Percentiles rank a stretch among this genome's conserved stretches.
phyloP scores from a whole-genome alignment of 1,140 invertebrate genomes.

The Ostrea denselamellosa region DNA sequence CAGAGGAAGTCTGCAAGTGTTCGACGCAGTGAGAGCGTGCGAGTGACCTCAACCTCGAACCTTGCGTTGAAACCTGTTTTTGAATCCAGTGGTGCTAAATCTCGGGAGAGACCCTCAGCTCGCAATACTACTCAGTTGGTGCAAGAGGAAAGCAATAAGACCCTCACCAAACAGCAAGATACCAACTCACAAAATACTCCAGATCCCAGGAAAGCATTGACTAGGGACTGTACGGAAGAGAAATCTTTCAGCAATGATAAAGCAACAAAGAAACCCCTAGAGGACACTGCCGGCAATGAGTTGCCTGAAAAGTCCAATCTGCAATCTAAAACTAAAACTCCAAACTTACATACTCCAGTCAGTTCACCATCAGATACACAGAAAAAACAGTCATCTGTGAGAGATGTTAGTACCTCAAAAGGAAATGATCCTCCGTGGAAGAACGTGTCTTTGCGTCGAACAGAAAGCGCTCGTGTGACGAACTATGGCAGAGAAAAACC shows the following conservation, averaged over 20 bases:
- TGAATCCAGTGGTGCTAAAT: slow-evolving; percentile 28
- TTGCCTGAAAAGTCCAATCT: not conserved
- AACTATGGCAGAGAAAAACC: slow-evolving; percentile 29
- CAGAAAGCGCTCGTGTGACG: slow-evolving; percentile 54
- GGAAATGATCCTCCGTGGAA: slow-evolving; percentile 56
- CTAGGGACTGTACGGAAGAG: not conserved
- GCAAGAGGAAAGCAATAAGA: slow-evolving; percentile 21
- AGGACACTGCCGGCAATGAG: not conserved
- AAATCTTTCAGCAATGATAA: not conserved
- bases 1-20: not conserved
- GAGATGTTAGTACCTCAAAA: not conserved
- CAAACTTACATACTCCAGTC: slow-evolving; percentile 5
- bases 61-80: not conserved
- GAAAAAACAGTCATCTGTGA: not conserved
- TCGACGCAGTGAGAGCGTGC: slow-evolving; percentile 53
- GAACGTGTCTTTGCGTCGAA: slow-evolving; percentile 50
- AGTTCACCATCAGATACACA: not conserved
- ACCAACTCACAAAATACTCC: slow-evolving; percentile 43
- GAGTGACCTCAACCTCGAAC: slow-evolving; percentile 46
- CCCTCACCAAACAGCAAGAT: slow-evolving; percentile 41
- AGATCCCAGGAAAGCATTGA: not conserved
- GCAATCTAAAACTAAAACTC: not conserved
- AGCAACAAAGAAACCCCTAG: not conserved
- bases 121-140: slow-evolving; percentile 9
- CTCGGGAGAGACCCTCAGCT: slow-evolving; percentile 14